Conservation (phyloP, 2,888 invertebrate species). For the Bombylius major region DNA sequence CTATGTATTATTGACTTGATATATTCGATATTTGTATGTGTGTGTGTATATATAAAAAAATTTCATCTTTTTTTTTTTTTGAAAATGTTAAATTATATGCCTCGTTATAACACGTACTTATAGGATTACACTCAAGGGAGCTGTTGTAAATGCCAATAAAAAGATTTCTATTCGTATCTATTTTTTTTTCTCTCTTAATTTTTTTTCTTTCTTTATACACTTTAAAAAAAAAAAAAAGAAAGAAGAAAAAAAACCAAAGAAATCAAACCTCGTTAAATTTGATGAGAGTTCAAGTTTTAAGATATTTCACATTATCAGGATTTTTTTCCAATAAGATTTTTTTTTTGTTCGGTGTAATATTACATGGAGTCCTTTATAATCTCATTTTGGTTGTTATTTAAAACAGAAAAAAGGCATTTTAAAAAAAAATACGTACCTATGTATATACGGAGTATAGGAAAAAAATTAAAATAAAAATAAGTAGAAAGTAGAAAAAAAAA, state of each 20-base stretch:
- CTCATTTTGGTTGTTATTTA: too few species aligned
- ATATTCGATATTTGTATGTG: neutral
- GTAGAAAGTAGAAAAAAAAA: too few species aligned
- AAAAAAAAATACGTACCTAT: too few species aligned
- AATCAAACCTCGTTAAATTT: neutral
- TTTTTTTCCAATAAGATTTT: neutral
- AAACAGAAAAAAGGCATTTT: too few species aligned
- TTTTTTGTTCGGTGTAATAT: too few species aligned
- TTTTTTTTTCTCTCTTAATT: neutral
- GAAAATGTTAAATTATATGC: neutral
- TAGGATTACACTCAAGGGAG: slow-evolving; percentile 3
- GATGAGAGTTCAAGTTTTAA: too few species aligned
- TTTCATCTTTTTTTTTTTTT: too few species aligned
- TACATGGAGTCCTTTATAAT: too few species aligned
- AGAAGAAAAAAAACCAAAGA: neutral
- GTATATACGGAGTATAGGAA: too few species aligned
- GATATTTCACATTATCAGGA: neutral
- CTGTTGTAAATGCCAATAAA: slow-evolving; percentile 5
- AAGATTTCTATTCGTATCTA: neutral
- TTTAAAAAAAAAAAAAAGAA: neutral
- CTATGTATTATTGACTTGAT: neutral
- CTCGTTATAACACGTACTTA: slow-evolving; percentile 6
- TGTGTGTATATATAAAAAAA: too few species aligned
- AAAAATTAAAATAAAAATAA: too few species aligned
- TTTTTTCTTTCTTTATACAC: too few species aligned